These are phyloP conservation scores for Ametastegia equiseti DNA, from an alignment of 2,888 invertebrate genomes.

Conservation along the genomic window DNA sequence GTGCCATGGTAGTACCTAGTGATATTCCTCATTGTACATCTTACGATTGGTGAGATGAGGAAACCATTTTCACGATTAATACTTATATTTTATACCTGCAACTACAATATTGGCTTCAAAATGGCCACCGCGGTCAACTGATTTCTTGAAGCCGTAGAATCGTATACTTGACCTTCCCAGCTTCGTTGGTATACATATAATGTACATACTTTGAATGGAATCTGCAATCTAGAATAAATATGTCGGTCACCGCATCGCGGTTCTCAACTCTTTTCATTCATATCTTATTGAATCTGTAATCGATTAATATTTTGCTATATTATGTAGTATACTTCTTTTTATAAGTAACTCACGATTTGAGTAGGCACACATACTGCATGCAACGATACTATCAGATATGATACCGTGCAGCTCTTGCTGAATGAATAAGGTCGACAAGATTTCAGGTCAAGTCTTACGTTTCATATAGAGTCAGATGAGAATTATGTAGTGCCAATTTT, in stretches of 20 bases:
- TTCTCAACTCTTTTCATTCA: constrained; percentile 8
- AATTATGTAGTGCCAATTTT: too few species aligned
- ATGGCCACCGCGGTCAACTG: not conserved
- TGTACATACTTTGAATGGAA: constrained; percentile 5
- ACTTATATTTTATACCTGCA: not conserved
- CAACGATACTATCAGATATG: too few species aligned
- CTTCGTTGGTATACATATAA: too few species aligned
- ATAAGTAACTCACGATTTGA: not conserved
- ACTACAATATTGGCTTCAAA: not conserved
- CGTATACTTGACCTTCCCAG: constrained; percentile 2
- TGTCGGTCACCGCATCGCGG: constrained; percentile 9
- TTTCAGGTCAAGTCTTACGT: too few species aligned
- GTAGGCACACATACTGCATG: too few species aligned
- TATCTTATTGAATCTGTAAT: not conserved
- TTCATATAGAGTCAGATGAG: too few species aligned
- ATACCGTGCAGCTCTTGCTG: too few species aligned
- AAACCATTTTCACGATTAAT: not conserved
- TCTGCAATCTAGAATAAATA: constrained; percentile 4
- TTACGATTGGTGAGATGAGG: not conserved
- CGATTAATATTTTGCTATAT: not conserved
- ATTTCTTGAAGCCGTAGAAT: constrained; percentile 8
- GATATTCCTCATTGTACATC: too few species aligned
- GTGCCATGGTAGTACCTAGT: too few species aligned
- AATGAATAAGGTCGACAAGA: too few species aligned
- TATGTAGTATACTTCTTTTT: not conserved